Percentiles rank a stretch among this genome's conserved stretches.
Evolutionary conservation across 2,888 invertebrate species (phyloP).

Genomic region (Eremobia ochroleuca): DNA sequence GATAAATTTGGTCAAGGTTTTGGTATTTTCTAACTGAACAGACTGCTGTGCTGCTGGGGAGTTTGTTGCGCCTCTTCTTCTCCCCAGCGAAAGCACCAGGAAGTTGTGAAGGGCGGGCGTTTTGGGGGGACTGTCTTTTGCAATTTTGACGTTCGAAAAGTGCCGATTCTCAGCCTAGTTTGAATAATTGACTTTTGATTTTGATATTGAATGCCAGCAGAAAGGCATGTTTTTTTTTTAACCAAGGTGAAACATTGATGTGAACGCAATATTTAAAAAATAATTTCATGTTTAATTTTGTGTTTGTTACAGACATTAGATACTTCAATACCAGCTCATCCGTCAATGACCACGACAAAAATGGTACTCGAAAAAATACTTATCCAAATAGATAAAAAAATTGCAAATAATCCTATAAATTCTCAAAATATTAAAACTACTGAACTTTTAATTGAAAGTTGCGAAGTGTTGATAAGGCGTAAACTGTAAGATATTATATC

Average conservation of each 20-base stretch:
- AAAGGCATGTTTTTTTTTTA: neutral
- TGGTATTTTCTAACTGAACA: too few species aligned
- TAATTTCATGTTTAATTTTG: slow-evolving; percentile 1
- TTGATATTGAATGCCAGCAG: neutral
- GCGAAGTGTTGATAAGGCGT: slow-evolving; percentile 79
- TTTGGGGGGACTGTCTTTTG: too few species aligned
- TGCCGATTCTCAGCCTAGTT: too few species aligned
- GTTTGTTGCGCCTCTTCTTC: too few species aligned
- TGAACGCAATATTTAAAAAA: neutral
- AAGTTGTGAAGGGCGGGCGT: too few species aligned
- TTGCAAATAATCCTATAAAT: slow-evolving; percentile 66
- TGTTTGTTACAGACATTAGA: slow-evolving; percentile 80
- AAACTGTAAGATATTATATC: slow-evolving; percentile 60
- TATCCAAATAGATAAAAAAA: slow-evolving; percentile 76
- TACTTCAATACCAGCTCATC: slow-evolving; percentile 84
- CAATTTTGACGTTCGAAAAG: too few species aligned
- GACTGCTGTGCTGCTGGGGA: too few species aligned
- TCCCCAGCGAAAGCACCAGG: too few species aligned
- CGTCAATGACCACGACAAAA: slow-evolving; percentile 81
- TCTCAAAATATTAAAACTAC: slow-evolving; percentile 79
- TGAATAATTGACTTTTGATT: too few species aligned
- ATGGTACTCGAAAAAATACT: slow-evolving; percentile 80
- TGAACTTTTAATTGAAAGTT: slow-evolving; percentile 83
- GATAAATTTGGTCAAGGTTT: too few species aligned
- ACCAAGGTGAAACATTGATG: neutral